phyloP scores from a whole-genome alignment of 2,888 invertebrate species.

The Xylota segnis region DNA sequence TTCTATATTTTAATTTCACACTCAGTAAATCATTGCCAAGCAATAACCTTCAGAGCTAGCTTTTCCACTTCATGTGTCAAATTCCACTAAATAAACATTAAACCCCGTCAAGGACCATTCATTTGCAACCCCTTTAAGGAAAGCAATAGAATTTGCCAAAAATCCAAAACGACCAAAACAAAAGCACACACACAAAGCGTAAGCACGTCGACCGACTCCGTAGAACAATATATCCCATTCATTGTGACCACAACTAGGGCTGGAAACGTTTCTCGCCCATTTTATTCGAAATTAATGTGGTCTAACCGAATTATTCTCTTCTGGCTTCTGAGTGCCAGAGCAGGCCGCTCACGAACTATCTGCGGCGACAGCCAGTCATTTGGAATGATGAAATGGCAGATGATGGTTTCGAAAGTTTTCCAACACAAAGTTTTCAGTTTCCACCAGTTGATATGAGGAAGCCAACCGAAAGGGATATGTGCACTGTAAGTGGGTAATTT shows the following conservation, averaged over 20 bases:
- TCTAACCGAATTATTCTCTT: constrained; percentile 71
- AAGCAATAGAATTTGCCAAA: constrained; percentile 61
- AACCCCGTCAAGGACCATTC: constrained; percentile 49
- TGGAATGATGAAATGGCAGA: constrained; percentile 63
- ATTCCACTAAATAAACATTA: constrained; percentile 55
- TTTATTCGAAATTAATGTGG: constrained; percentile 70
- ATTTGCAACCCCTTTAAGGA: constrained; percentile 50
- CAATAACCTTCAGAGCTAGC: constrained; percentile 31
- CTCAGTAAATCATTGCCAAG: constrained; percentile 57
- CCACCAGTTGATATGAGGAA: constrained; percentile 66
- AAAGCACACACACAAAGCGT: constrained; percentile 4
- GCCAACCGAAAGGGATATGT: constrained; percentile 20
- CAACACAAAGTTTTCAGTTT: constrained; percentile 35
- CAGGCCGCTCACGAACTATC: constrained; percentile 43
- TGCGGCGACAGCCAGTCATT: constrained; percentile 66
- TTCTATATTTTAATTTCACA: constrained; percentile 57
- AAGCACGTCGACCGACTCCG: constrained; percentile 41
- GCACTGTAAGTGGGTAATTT: background rate
- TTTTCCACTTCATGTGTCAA: constrained; percentile 62
- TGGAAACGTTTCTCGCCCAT: constrained; percentile 51
- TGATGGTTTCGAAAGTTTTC: constrained; percentile 54
- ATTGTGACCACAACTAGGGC: constrained; percentile 65
- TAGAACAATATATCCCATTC: constrained; percentile 67
- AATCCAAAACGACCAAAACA: constrained; percentile 31
- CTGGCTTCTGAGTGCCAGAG: constrained; percentile 46